Evolutionary conservation across 2,113 vertebrate species (phyloP), one percentile per base, ranked within the genome.

Genomic region (Melanocharis versteri): DNA sequence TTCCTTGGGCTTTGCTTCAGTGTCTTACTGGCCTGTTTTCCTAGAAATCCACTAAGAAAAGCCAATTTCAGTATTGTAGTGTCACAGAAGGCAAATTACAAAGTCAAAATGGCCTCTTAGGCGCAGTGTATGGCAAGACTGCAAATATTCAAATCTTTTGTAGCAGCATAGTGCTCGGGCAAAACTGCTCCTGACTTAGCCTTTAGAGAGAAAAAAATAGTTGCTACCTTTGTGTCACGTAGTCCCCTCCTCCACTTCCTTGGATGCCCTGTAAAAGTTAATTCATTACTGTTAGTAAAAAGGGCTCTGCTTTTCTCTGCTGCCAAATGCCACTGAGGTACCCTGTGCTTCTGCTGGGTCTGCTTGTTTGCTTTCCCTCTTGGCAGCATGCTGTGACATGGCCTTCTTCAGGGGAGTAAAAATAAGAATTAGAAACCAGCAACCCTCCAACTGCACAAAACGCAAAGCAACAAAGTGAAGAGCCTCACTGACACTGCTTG

Each of bases 241-340:
- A 73, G 39, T 75, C 77, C 76, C 72, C 69, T 91, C 69, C 77
- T 90, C 64, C 39, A 5, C 66, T 78, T 87, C 51, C 66, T 73
- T 69, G 79, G 69, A 28, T 72, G 56, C 40, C n/a, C 45, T 69
- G 48, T 56, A 47, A n/a, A 93, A 92, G 88, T 96, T 87, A 93
- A 93, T 96, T 94, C 83, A 31, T 87, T 87, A 56, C 83, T 90
- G 64, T 94, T 86, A 89, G 66, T 57, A 44, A 73, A 44, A 73
- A 87, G 69, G 50, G 19, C 60, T 80, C 44, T 69, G 42, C 5
- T 3, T 53, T 80, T 81, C 69, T 82, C 31, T 39, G 50, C 76
- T 94, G 79, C 76, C 94, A 90, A 44, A 71, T 80, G 60, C 89
- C 77, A 13, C 61, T 19, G 80, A 77, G 44, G 45, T 42, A 13